Evolutionary conservation across 1,140 invertebrate species (phyloP).

Genomic region (Cryptotermes secundus): DNA sequence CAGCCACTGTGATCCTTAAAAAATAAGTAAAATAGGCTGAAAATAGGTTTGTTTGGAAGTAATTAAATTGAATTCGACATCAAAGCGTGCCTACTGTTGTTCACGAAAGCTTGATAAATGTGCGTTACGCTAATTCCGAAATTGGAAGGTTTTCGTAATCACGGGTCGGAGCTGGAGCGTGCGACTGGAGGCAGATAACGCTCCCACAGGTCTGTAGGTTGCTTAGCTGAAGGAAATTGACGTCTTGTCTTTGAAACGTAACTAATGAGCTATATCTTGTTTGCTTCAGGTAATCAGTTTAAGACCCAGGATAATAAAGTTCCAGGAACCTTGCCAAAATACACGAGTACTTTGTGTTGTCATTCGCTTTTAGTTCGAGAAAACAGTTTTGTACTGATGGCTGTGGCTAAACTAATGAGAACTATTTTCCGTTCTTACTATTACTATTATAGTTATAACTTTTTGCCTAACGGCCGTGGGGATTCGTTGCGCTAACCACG

Average conservation of each 20-base stretch:
- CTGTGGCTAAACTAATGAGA: neutral
- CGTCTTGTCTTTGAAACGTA: conserved; percentile 12
- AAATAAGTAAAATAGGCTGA: too few species aligned
- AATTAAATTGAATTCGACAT: too few species aligned
- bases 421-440: too few species aligned
- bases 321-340: conserved; percentile 8
- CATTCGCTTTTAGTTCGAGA: neutral
- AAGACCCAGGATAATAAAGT: neutral
- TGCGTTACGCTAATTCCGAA: neutral
- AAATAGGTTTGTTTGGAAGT: too few species aligned
- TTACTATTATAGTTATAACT: too few species aligned
- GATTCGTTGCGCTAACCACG: too few species aligned
- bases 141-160: neutral
- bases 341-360: neutral
- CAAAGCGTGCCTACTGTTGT: neutral
- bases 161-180: neutral
- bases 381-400: neutral
- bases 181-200: neutral
- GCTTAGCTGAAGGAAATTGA: neutral
- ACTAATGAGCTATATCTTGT: neutral
- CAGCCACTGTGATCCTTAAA: too few species aligned
- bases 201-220: neutral
- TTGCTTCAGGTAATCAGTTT: neutral
- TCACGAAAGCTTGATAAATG: neutral
- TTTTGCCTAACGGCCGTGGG: too few species aligned